These are phyloP conservation scores for Callosobruchus maculatus DNA, from an alignment of 2,888 invertebrate genomes.

Conservation along the genomic window DNA sequence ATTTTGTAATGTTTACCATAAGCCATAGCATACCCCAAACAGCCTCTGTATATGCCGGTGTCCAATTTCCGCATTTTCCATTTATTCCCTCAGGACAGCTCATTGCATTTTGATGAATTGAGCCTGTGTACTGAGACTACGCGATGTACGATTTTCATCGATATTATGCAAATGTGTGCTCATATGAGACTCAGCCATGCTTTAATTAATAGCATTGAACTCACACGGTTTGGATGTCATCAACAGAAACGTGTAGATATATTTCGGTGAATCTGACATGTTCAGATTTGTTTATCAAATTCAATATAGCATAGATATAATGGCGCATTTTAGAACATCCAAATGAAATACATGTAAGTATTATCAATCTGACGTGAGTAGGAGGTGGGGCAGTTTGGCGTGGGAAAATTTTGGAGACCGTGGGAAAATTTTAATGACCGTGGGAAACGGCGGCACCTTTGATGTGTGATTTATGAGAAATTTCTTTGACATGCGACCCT, in stretches of 20 bases:
- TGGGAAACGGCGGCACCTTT: no score
- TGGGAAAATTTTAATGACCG: no score
- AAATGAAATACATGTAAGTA: no score
- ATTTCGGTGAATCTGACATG: neutral
- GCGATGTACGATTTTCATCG: neutral
- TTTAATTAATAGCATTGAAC: neutral
- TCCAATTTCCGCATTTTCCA: neutral
- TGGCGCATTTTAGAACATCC: neutral
- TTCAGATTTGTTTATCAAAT: neutral
- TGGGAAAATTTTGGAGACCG: no score
- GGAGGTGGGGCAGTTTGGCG: no score
- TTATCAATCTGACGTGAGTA: no score
- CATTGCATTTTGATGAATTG: neutral
- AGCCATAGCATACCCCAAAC: no score
- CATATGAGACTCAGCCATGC: neutral
- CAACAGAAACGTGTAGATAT: neutral
- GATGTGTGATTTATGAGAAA: no score
- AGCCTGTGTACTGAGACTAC: neutral
- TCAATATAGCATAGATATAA: no score
- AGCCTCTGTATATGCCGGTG: no score
- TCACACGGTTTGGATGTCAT: neutral
- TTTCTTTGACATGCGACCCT: no score
- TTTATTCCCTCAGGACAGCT: neutral
- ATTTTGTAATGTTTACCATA: no score
- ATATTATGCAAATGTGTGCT: neutral